Percentiles rank a stretch among this genome's conserved stretches.
phyloP scores from a whole-genome alignment of 2,797 vertebrate genomes.

The Malacoraja senta region DNA sequence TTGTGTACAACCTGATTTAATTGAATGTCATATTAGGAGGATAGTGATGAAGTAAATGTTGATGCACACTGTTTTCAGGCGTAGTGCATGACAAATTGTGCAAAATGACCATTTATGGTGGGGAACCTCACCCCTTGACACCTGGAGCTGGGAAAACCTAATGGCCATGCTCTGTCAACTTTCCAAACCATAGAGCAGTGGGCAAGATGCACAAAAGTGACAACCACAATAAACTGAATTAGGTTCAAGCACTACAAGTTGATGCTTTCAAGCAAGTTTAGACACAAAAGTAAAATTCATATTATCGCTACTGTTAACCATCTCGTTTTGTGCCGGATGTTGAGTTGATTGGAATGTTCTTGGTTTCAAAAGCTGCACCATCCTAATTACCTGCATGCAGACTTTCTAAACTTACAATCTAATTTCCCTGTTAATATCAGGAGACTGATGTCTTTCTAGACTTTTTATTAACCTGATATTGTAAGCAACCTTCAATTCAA shows the following conservation, averaged over 20 bases:
- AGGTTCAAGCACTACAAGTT: neutral
- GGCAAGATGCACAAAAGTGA: neutral
- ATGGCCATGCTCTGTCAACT: neutral
- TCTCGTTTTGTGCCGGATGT: neutral
- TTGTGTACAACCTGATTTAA: neutral
- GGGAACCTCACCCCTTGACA: neutral
- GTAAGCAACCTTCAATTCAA: neutral
- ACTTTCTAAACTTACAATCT: neutral
- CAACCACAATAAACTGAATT: neutral
- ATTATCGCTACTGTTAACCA: neutral
- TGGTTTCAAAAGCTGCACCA: neutral
- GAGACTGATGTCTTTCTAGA: neutral
- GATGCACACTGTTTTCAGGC: neutral
- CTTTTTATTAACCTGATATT: neutral
- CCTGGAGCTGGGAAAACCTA: neutral
- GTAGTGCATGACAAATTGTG: neutral
- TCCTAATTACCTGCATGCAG: neutral
- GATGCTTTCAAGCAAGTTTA: neutral
- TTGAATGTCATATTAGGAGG: neutral
- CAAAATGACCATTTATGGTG: neutral
- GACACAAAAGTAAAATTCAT: neutral
- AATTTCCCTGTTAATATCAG: neutral
- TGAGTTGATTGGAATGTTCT: neutral
- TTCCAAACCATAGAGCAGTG: neutral
- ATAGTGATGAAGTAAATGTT: neutral